phyloP scores from a whole-genome alignment of 2,797 vertebrate genomes.

The Galaxias olidus region DNA sequence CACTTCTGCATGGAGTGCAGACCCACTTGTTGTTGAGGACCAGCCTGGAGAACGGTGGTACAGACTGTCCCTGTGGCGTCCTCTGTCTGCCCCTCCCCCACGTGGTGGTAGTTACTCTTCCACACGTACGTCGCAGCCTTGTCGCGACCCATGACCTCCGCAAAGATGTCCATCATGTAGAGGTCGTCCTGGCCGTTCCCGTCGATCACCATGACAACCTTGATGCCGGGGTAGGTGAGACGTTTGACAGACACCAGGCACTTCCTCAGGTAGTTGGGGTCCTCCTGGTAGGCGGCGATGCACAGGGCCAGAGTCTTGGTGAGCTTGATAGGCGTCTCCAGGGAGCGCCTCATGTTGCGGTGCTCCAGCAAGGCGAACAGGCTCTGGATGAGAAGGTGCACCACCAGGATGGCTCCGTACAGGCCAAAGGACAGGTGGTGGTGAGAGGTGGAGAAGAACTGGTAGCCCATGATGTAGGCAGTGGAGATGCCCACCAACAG shows the following conservation, averaged over 20 bases:
- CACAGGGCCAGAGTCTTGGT: slow-evolving; percentile 96
- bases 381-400: slow-evolving; percentile 98
- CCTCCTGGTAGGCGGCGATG: slow-evolving; percentile 97
- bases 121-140: slow-evolving; percentile 90
- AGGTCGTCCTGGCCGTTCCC: slow-evolving; percentile 91
- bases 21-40: slow-evolving; percentile 93
- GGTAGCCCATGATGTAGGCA: slow-evolving; percentile 98
- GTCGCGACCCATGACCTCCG: slow-evolving; percentile 94
- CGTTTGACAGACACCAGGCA: slow-evolving; percentile 96
- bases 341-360: slow-evolving; percentile 93
- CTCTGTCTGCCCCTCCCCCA: slow-evolving; percentile 87
- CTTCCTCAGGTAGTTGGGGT: slow-evolving; percentile 94
- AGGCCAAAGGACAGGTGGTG: slow-evolving; percentile 97
- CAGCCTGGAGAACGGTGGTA: slow-evolving; percentile 85
- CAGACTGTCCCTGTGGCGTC: slow-evolving; percentile 87
- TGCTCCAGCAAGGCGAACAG: slow-evolving; percentile 96
- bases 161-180: slow-evolving; percentile 99
- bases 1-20: slow-evolving; percentile 99
- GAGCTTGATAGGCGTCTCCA: slow-evolving; percentile 97
- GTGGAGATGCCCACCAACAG: slow-evolving; percentile 97
- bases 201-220: slow-evolving; percentile 98
- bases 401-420: slow-evolving; percentile 94
- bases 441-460: slow-evolving; percentile 95
- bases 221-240: slow-evolving; percentile 97
- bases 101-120: slow-evolving; percentile 92